A percentile compares a stretch with the other conserved stretches of the same genome.
Conservation (phyloP, 2,888 invertebrate species). For the Cheilosia vernalis region DNA sequence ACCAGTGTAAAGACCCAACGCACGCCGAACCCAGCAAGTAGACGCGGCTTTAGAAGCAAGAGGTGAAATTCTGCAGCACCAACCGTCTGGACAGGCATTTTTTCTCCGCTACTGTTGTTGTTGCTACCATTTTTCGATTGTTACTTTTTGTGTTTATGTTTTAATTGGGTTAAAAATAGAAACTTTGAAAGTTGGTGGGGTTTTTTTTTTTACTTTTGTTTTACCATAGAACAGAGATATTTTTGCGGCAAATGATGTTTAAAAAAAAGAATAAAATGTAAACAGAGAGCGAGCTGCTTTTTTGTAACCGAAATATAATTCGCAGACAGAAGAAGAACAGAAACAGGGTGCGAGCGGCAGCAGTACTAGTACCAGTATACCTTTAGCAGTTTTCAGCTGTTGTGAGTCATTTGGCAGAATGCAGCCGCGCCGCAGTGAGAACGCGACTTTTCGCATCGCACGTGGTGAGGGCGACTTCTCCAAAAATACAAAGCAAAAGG, state of each 20-base stretch:
- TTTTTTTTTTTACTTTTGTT: constrained; percentile 25
- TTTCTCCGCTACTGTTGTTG: not conserved
- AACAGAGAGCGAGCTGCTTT: constrained; percentile 49
- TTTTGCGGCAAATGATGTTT: constrained; percentile 69
- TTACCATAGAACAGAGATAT: constrained; percentile 34
- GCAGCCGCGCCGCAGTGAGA: constrained; percentile 39
- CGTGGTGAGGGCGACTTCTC: constrained; percentile 60
- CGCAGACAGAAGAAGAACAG: constrained; percentile 23
- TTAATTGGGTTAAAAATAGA: constrained; percentile 75
- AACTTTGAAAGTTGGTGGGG: constrained; percentile 65
- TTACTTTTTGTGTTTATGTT: constrained; percentile 62
- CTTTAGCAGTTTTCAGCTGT: constrained; percentile 44
- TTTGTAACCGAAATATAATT: constrained; percentile 47
- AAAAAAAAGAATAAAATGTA: constrained; percentile 63
- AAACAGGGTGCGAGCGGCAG: constrained; percentile 57
- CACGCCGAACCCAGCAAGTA: constrained; percentile 26
- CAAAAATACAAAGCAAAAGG: constrained; percentile 55
- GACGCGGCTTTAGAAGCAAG: constrained; percentile 23
- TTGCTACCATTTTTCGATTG: constrained; percentile 28
- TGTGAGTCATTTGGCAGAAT: constrained; percentile 66
- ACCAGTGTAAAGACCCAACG: constrained; percentile 10
- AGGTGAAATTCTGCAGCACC: constrained; percentile 53
- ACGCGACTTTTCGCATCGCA: constrained; percentile 51
- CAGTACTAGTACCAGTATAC: constrained; percentile 8
- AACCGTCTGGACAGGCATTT: constrained; percentile 46